phyloP scores from a whole-genome alignment of 2,113 vertebrate species.

The Plecturocebus donacophilus region DNA sequence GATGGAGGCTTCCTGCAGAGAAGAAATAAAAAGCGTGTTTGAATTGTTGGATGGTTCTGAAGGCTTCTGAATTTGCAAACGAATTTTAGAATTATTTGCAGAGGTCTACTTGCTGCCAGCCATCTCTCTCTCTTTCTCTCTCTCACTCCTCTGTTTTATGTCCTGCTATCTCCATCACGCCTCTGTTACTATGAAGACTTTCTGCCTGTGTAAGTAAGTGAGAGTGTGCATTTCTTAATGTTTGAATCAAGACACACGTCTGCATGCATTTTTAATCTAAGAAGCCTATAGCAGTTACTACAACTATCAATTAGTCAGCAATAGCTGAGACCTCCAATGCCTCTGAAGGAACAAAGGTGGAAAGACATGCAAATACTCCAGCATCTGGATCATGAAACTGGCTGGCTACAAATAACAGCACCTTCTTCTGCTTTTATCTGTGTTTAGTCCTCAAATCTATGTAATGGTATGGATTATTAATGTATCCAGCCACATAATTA shows the following conservation, averaged over 20 bases:
- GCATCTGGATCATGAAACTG: conserved; percentile 82
- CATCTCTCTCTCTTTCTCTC: conserved; percentile 81
- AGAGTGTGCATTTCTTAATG: conserved; percentile 80
- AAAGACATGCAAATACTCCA: conserved; percentile 80
- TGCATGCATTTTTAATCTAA: conserved; percentile 83
- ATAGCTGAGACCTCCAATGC: conserved; percentile 78
- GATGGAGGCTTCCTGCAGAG: conserved; percentile 84
- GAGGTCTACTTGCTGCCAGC: conserved; percentile 81
- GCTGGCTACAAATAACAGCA: conserved; percentile 79
- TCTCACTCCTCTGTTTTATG: conserved; percentile 81
- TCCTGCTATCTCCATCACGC: conserved; percentile 83
- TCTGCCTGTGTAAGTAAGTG: conserved; percentile 83
- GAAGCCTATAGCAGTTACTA: conserved; percentile 82
- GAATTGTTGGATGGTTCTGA: conserved; percentile 85
- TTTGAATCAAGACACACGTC: conserved; percentile 81
- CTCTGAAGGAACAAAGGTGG: conserved; percentile 83
- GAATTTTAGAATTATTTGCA: conserved; percentile 85
- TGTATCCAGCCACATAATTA: conserved; percentile 68
- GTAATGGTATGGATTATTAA: conserved; percentile 73
- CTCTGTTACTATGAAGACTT: conserved; percentile 84
- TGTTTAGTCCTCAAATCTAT: conserved; percentile 62
- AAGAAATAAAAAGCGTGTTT: conserved; percentile 85
- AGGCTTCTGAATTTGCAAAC: conserved; percentile 84
- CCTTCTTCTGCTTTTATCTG: conserved; percentile 63
- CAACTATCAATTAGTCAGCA: conserved; percentile 87